phyloP scores from a whole-genome alignment of 2,113 vertebrate species.

The Brachypodius melanocephalos region DNA sequence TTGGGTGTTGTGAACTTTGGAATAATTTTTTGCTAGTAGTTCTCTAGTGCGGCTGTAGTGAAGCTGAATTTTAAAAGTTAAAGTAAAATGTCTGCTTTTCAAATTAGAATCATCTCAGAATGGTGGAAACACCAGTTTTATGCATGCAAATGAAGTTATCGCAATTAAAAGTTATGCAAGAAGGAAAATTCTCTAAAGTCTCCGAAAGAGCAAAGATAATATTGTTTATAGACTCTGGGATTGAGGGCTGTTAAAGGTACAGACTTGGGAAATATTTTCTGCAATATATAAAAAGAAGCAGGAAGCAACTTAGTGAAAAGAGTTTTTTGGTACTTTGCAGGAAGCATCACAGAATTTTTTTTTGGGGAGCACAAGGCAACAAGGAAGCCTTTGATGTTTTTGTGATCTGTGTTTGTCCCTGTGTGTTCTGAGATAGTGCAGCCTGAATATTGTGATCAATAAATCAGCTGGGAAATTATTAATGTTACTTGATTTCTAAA shows the following conservation, averaged over 20 bases:
- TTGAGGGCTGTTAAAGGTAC: not conserved
- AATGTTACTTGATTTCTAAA: not conserved
- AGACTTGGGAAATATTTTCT: not conserved
- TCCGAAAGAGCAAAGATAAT: not conserved
- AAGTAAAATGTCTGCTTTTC: not conserved
- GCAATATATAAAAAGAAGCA: not conserved
- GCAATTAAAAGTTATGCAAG: not conserved
- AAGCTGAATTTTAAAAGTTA: not conserved
- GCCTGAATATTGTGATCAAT: not conserved
- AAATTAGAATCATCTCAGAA: not conserved
- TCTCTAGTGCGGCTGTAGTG: not conserved
- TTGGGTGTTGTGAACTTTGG: not conserved
- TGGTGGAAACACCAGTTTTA: not conserved
- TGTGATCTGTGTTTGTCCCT: not conserved
- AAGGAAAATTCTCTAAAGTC: not conserved
- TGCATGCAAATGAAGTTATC: not conserved
- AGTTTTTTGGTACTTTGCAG: not conserved
- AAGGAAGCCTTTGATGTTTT: not conserved
- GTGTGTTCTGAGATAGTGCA: not conserved
- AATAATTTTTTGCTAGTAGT: not conserved
- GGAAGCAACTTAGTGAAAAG: not conserved
- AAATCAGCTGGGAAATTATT: not conserved
- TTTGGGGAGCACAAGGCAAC: not conserved
- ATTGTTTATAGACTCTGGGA: not conserved
- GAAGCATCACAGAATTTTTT: not conserved